A percentile compares a stretch with the other conserved stretches of the same genome.
phyloP scores from a whole-genome alignment of 2,888 invertebrate genomes.

The Stenolophus ochropezus region DNA sequence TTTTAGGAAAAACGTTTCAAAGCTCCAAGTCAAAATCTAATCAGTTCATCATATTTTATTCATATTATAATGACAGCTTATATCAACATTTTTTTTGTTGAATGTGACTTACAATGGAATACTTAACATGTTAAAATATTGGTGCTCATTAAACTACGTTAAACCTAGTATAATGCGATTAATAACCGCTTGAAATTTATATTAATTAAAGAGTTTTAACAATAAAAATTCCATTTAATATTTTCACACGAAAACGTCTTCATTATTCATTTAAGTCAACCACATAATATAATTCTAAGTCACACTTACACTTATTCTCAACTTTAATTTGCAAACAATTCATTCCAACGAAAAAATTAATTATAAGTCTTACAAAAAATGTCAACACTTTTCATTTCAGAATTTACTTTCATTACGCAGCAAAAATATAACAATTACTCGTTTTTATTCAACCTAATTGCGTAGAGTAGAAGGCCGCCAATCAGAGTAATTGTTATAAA shows the following conservation, averaged over 20 bases:
- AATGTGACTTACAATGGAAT: neutral
- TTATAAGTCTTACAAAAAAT: constrained; percentile 16
- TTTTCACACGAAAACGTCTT: constrained; percentile 8
- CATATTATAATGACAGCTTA: too few species aligned
- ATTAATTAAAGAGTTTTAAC: constrained; percentile 19
- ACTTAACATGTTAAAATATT: neutral
- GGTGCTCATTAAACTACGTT: neutral
- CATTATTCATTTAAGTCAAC: constrained; percentile 24
- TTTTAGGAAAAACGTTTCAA: too few species aligned
- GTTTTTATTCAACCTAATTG: constrained; percentile 43
- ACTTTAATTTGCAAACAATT: constrained; percentile 45
- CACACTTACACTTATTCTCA: constrained; percentile 28
- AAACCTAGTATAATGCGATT: neutral
- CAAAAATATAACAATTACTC: constrained; percentile 37
- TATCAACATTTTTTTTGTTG: too few species aligned
- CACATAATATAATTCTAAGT: constrained; percentile 21
- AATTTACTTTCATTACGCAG: constrained; percentile 54
- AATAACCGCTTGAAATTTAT: neutral
- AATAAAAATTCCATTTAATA: constrained; percentile 23
- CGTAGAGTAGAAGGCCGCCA: constrained; percentile 7
- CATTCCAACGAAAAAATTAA: constrained; percentile 32
- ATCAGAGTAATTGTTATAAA: constrained; percentile 41
- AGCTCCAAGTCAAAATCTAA: too few species aligned
- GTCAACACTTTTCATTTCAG: constrained; percentile 48
- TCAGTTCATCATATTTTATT: too few species aligned